These are phyloP conservation scores for Brachyptera risi DNA, from an alignment of 2,888 invertebrate genomes.

Conservation along the genomic window DNA sequence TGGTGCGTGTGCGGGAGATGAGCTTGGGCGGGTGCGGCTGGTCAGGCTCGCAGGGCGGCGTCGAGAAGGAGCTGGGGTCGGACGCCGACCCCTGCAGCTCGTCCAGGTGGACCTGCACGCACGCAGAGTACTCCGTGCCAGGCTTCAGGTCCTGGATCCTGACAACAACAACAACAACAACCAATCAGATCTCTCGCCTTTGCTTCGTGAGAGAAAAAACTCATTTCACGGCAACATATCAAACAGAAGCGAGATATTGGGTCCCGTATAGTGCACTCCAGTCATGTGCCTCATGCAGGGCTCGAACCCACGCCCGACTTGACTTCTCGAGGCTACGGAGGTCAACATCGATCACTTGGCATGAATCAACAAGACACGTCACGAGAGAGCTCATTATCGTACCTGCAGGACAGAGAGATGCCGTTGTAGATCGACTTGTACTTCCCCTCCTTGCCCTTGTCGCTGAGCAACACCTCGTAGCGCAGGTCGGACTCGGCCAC, in stretches of 20 bases:
- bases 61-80: slow-evolving; percentile 74
- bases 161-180: slow-evolving; percentile 33
- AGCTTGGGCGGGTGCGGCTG: slow-evolving; percentile 68
- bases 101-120: slow-evolving; percentile 72
- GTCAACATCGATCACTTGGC: no score
- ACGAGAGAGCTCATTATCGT: no score
- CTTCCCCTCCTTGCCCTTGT: slow-evolving; percentile 71
- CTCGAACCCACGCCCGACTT: no score
- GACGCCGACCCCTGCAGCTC: slow-evolving; percentile 70
- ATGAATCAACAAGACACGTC: no score
- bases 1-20: slow-evolving; percentile 64
- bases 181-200: no score
- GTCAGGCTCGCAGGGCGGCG: slow-evolving; percentile 78
- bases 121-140: slow-evolving; percentile 82
- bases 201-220: no score
- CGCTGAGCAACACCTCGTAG: slow-evolving; percentile 78
- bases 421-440: slow-evolving; percentile 83
- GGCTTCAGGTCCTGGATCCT: slow-evolving; percentile 78
- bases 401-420: slow-evolving; percentile 63
- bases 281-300: no score
- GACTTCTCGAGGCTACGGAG: no score
- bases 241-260: no score
- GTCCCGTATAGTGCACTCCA: no score
- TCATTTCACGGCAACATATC: no score
- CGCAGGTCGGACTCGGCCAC: slow-evolving; percentile 62